Evolutionary conservation across 2,888 invertebrate genomes (phyloP).

Genomic region (Drosophila seclusa): DNA sequence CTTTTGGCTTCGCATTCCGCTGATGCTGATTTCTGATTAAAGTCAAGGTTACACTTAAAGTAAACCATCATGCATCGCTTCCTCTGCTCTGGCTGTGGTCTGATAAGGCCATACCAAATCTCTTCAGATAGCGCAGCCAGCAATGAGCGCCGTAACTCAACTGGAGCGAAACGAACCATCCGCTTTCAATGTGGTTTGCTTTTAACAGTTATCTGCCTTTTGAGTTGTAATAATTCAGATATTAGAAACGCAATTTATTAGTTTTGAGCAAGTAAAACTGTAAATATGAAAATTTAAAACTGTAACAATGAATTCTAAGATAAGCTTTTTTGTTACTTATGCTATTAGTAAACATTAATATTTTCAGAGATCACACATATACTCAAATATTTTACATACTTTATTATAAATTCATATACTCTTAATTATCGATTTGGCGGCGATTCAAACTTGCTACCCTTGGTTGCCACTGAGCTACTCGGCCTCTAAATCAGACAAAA

Average conservation of each 20-base stretch:
- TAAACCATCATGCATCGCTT: constrained; percentile 35
- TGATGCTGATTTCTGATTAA: constrained; percentile 15
- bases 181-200: not conserved
- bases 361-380: too few relatives aligned
- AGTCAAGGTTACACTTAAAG: constrained; percentile 46
- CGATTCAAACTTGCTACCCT: not conserved
- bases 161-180: constrained; percentile 42
- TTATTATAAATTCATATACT: too few relatives aligned
- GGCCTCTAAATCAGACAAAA: not conserved
- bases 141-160: constrained; percentile 7
- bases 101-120: constrained; percentile 36
- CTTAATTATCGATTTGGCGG: not conserved
- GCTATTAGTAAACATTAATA: too few relatives aligned
- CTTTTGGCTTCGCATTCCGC: constrained; percentile 1
- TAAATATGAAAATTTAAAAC: not conserved
- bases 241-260: not conserved
- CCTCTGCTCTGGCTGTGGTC: constrained; percentile 29
- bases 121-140: constrained; percentile 19
- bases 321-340: too few relatives aligned
- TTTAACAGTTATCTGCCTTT: constrained; percentile 21
- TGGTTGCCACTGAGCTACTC: not conserved
- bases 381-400: too few relatives aligned
- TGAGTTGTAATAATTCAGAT: not conserved
- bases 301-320: not conserved
- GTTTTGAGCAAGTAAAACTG: not conserved